Percentiles rank a stretch among this genome's conserved stretches.
These are phyloP conservation scores for Rynchops niger DNA, from an alignment of 2,113 vertebrate genomes.

Conservation along the genomic window DNA sequence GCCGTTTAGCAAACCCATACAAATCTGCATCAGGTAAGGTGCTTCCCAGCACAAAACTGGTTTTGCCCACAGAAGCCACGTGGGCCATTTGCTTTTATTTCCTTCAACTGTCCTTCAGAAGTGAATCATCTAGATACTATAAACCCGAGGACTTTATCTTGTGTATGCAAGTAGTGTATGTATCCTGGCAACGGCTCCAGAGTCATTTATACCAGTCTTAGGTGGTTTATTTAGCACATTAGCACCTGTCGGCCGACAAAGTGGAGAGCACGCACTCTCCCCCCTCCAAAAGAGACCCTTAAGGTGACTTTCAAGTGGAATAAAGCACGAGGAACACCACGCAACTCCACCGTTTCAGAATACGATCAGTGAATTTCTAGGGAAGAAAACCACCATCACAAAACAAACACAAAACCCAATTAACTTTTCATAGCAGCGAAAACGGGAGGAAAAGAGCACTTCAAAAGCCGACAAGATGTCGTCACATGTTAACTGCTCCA, in stretches of 20 bases:
- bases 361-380: not conserved
- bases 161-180: constrained; percentile 8
- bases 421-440: not conserved
- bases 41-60: not conserved
- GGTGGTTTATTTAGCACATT: constrained; percentile 54
- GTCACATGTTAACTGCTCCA: not conserved
- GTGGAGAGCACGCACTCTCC: not conserved
- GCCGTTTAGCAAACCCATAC: not conserved
- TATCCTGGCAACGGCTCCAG: constrained; percentile 62
- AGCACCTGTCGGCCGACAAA: constrained; percentile 54
- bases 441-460: not conserved
- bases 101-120: constrained; percentile 45
- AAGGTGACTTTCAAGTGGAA: not conserved
- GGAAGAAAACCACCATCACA: not conserved
- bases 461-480: not conserved
- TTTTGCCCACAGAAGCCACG: not conserved
- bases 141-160: constrained; percentile 11
- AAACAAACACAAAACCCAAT: not conserved
- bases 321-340: not conserved
- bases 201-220: constrained; percentile 4
- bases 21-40: not conserved
- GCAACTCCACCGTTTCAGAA: not conserved
- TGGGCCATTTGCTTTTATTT: constrained; percentile 4
- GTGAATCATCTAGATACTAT: not conserved
- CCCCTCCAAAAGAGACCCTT: not conserved